phyloP scores from a whole-genome alignment of 2,113 vertebrate genomes.

The Calonectris borealis region DNA sequence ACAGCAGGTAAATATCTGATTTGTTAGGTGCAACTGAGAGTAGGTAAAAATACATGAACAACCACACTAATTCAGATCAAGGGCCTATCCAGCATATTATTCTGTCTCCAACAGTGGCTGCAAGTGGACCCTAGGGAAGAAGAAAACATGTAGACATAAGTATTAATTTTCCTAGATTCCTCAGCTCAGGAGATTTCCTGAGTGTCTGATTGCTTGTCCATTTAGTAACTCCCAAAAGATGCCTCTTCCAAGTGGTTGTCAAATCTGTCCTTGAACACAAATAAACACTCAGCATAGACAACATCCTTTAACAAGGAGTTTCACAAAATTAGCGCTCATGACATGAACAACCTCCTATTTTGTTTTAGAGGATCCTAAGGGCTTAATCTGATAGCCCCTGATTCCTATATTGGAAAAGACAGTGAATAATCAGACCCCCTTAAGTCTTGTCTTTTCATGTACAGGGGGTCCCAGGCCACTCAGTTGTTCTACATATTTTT shows the following conservation, averaged over 20 bases:
- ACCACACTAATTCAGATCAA: neutral
- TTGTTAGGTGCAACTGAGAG: neutral
- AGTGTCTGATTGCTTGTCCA: neutral
- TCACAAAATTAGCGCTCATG: neutral
- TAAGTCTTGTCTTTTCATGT: neutral
- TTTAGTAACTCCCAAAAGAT: neutral
- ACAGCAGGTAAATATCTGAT: neutral
- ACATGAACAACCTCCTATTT: neutral
- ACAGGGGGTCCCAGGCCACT: neutral
- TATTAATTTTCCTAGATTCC: neutral
- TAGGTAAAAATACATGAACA: neutral
- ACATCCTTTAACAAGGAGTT: neutral
- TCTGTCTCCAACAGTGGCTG: neutral
- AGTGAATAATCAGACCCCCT: neutral
- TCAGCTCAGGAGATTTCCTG: neutral
- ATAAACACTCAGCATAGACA: neutral
- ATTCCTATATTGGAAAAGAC: neutral
- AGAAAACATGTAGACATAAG: neutral
- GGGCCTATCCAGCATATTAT: neutral
- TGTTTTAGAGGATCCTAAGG: neutral
- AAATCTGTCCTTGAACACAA: neutral
- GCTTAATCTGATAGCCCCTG: neutral
- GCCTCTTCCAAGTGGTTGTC: neutral
- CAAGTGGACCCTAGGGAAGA: neutral
- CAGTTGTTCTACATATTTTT: neutral